Base-by-base conservation (phyloP, 1,140 invertebrate species). In the Branchinecta lynchi region DNA sequence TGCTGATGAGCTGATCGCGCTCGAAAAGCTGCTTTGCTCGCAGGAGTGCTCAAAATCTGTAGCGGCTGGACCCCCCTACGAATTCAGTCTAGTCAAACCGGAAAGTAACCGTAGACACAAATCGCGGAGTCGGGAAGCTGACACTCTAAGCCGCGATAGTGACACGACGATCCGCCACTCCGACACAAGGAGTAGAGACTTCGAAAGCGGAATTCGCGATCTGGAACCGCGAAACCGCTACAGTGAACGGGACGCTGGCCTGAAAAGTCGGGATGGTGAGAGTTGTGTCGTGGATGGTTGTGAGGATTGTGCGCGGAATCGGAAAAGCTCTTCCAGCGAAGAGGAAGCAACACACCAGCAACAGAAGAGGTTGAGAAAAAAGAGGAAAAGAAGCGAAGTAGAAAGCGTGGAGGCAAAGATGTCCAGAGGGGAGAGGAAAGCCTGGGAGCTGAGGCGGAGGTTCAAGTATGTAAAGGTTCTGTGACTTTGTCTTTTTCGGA, bases 21-120 rank as follows among this genome's bases (percentile, higher is more conserved):
- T 96, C 44, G 93, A 96, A 77, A 88, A 91, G 74, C 78, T 93
- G 67, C 79, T 97, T 9, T 96, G 93, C 77, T 94, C 91, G 71
- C 88, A 89, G 73, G 93, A 96, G 76, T 90, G 93, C 70, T 85
- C 80, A 12, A 75, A 71, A 75, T n/a, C 44, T 67, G n/a, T 43
- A 44, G 67, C n/a, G 6, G 17, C 1, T 20, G 17, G 51, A 15
- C 12, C 17, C 1, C 17, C 51, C 12, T 15, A 15, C 51, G 51
- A 60, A 15, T 60, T 60, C 17, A 60, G 12, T 60, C 12, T 60
- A 15, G 51, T 60, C 17, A 20, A 12, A 15, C 51, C 51, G 17
- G 51, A 15, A 60, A 60, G 17, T 3, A 12, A 12, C 51, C 51
- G 17, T 1, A 60, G 51, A 6, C 17, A 12, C 12, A 60, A 60